Conservation (phyloP, 2,113 vertebrate genomes). For the Sander lucioperca region DNA sequence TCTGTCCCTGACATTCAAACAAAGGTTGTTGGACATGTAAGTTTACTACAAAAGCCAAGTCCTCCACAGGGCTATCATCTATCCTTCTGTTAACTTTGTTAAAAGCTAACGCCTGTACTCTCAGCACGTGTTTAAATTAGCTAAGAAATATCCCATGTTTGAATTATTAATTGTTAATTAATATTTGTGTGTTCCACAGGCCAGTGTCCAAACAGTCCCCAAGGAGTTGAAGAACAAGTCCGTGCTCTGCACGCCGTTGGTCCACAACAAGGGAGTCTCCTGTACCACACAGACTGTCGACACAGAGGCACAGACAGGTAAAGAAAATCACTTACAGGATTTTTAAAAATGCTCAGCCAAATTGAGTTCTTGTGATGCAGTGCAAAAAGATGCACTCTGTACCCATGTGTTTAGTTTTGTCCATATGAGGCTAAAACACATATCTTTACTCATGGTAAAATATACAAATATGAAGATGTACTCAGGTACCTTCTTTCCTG, state of each 20-base stretch:
- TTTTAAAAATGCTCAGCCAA: neutral
- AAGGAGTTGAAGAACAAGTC: slow-evolving; percentile 95
- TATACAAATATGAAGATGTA: neutral
- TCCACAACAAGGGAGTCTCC: slow-evolving; percentile 93
- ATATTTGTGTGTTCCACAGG: slow-evolving; percentile 73
- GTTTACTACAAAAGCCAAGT: slow-evolving; percentile 51
- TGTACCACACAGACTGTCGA: slow-evolving; percentile 90
- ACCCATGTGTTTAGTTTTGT: neutral
- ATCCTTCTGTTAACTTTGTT: neutral
- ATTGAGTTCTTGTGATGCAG: neutral
- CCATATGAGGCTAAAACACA: neutral
- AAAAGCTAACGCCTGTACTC: neutral
- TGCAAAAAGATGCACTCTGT: neutral
- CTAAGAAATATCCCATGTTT: neutral
- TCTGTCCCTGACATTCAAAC: slow-evolving; percentile 87
- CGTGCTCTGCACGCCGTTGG: slow-evolving; percentile 92
- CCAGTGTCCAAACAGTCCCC: slow-evolving; percentile 90
- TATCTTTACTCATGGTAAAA: neutral
- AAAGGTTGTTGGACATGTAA: slow-evolving; percentile 92
- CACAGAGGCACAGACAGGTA: slow-evolving; percentile 91
- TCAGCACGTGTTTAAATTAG: neutral
- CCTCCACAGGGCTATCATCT: neutral
- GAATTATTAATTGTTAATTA: neutral
- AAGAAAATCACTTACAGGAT: neutral
- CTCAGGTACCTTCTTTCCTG: neutral